A percentile compares a stretch with the other conserved stretches of the same genome.
phyloP scores from a whole-genome alignment of 2,888 invertebrate species.

The Xestoiulus laeticollis region DNA sequence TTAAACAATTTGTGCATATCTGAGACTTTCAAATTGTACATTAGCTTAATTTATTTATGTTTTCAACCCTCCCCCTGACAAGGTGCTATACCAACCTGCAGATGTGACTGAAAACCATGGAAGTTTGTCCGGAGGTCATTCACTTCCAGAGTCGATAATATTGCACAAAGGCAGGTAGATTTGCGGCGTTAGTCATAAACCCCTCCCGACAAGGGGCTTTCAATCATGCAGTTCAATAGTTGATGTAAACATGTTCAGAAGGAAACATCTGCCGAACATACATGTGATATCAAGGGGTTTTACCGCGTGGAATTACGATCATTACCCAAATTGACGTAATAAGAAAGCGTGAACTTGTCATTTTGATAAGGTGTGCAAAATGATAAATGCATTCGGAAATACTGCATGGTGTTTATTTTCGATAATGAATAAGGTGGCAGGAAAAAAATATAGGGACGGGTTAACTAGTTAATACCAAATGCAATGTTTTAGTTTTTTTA shows the following conservation, averaged over 20 bases:
- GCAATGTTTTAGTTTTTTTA: no score
- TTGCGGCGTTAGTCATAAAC: neutral
- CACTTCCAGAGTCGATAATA: neutral
- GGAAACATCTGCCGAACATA: neutral
- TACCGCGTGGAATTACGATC: neutral
- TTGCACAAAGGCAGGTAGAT: neutral
- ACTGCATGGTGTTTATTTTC: neutral
- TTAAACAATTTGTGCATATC: neutral
- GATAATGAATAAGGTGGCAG: neutral
- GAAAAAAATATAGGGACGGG: neutral
- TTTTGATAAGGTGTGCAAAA: neutral
- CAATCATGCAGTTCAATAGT: neutral
- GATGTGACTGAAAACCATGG: neutral
- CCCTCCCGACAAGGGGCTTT: neutral
- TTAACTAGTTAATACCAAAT: no score
- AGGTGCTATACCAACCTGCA: neutral
- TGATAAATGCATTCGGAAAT: neutral
- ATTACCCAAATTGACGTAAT: neutral
- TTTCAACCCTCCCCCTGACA: neutral
- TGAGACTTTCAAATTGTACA: neutral
- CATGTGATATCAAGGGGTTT: neutral
- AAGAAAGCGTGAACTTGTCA: neutral
- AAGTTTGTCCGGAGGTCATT: neutral
- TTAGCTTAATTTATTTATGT: constrained; percentile 10
- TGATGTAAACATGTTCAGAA: neutral